Conservation (phyloP, 2,888 invertebrate species). For the Archips crataeganus region DNA sequence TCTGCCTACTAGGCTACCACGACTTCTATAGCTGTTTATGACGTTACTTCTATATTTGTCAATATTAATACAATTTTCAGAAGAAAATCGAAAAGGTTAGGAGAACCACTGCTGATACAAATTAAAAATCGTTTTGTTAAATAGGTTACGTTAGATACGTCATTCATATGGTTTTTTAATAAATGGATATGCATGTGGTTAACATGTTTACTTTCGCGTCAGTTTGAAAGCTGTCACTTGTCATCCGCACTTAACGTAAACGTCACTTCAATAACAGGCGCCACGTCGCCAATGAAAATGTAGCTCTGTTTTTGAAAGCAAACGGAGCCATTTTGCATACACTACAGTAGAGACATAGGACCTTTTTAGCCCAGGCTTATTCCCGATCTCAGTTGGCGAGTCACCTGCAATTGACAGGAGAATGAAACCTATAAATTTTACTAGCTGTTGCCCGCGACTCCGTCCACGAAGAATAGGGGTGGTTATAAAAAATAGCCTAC, state of each 20-base stretch:
- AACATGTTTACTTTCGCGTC: neutral
- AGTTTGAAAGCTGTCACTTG: conserved; percentile 7
- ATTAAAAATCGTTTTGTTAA: neutral
- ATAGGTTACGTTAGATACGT: neutral
- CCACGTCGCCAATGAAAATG: neutral
- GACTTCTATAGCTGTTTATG: too few relatives aligned
- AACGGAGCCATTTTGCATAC: neutral
- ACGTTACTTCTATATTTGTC: too few relatives aligned
- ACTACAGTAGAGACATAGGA: neutral
- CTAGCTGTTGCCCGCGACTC: too few relatives aligned
- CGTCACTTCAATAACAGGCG: neutral
- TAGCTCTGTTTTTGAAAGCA: neutral
- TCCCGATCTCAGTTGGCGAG: neutral
- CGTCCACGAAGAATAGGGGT: too few relatives aligned
- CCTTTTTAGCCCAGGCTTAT: neutral
- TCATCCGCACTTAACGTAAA: conserved; percentile 1
- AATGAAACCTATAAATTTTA: neutral
- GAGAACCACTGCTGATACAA: too few relatives aligned
- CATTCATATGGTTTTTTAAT: neutral
- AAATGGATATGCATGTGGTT: neutral
- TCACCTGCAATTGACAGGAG: neutral
- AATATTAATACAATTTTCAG: too few relatives aligned
- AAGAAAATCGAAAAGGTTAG: too few relatives aligned
- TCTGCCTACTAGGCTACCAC: too few relatives aligned
- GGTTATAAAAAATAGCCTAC: too few relatives aligned